Conservation (phyloP, 2,113 vertebrate species). For the Lampris megalopsis region DNA sequence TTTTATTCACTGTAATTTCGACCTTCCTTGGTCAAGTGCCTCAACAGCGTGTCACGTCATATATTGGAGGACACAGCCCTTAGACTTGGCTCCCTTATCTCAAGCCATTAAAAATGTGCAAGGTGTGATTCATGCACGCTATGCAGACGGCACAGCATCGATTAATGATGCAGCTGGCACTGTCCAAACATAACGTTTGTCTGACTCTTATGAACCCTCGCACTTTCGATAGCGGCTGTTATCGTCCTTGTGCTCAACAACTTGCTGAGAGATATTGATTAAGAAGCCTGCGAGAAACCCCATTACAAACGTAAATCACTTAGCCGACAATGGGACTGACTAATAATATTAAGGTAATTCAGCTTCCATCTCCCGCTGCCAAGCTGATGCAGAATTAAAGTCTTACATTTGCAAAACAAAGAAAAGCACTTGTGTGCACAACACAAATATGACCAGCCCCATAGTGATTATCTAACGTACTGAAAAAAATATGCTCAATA, state of each 20-base stretch:
- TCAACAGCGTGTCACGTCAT: too few species aligned
- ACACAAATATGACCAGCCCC: not conserved
- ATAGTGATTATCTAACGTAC: not conserved
- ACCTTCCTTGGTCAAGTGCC: not conserved
- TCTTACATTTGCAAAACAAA: not conserved
- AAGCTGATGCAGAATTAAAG: constrained; percentile 25
- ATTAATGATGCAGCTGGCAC: not conserved
- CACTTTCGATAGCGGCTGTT: constrained; percentile 30
- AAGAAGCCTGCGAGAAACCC: constrained; percentile 43
- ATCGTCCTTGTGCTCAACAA: constrained; percentile 30
- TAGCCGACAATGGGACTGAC: constrained; percentile 30
- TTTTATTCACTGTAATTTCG: not conserved
- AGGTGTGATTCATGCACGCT: too few species aligned
- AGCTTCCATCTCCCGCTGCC: constrained; percentile 44
- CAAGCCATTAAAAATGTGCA: too few species aligned
- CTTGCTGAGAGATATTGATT: constrained; percentile 37
- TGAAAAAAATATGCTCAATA: constrained; percentile 9
- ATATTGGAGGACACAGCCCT: too few species aligned
- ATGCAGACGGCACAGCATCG: too few species aligned
- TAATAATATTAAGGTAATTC: constrained; percentile 39
- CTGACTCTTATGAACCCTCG: too few species aligned
- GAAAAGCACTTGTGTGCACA: not conserved
- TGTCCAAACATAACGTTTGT: too few species aligned
- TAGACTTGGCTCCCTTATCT: too few species aligned
- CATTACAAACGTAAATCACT: constrained; percentile 51